Conservation (phyloP, 2,888 invertebrate genomes). For the Schizotus pectinicornis region DNA sequence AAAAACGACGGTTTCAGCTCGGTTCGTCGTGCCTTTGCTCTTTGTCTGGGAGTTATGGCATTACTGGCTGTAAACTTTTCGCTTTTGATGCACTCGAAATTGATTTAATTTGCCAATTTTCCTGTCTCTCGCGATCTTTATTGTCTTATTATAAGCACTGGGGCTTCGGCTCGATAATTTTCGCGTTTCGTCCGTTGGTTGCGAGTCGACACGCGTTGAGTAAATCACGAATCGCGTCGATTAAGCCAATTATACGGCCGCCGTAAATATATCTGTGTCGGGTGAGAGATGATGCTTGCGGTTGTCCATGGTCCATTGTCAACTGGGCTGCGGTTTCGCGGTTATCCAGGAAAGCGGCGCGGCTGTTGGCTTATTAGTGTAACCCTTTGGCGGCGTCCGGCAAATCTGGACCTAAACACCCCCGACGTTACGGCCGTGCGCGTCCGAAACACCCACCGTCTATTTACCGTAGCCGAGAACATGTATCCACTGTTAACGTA, state of each 20-base stretch:
- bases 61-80: too few species aligned
- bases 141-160: too few species aligned
- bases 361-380: slow-evolving; percentile 41
- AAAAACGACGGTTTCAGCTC: too few species aligned
- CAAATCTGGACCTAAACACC: slow-evolving; percentile 33
- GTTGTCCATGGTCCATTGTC: slow-evolving; percentile 41
- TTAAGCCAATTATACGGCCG: slow-evolving; percentile 14
- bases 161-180: too few species aligned
- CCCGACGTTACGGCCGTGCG: slow-evolving; percentile 37
- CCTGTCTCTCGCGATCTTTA: too few species aligned
- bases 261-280: slow-evolving; percentile 18
- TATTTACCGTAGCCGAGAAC: slow-evolving; percentile 41
- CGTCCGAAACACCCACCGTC: slow-evolving; percentile 37
- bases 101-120: too few species aligned
- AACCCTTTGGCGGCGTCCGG: slow-evolving; percentile 39
- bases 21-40: too few species aligned
- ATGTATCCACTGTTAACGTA: slow-evolving; percentile 51
- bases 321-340: slow-evolving; percentile 43
- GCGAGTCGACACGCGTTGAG: background rate
- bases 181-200: background rate
- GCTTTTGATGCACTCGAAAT: too few species aligned
- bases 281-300: slow-evolving; percentile 42
- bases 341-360: slow-evolving; percentile 38
- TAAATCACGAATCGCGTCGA: slow-evolving; percentile 7
- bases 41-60: too few species aligned